Evolutionary conservation across 2,888 invertebrate genomes (phyloP).

Genomic region (Cerastis rubricosa): DNA sequence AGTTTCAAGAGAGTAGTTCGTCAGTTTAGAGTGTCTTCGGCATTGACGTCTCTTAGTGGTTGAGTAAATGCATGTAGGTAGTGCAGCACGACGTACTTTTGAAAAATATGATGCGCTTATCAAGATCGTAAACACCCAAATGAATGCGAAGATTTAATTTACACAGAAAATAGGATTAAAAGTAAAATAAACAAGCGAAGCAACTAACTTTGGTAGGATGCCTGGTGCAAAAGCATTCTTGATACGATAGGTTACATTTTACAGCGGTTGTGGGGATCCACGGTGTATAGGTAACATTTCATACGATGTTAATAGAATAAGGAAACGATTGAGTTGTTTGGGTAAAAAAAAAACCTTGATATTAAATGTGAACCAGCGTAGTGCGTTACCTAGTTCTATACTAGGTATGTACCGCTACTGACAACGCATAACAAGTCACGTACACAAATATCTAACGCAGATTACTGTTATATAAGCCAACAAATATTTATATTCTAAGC

Average conservation of each 20-base stretch:
- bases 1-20: background rate
- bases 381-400: background rate
- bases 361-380: background rate
- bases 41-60: background rate
- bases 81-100: background rate
- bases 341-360: background rate
- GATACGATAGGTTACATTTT: no score
- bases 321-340: background rate
- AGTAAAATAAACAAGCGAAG: background rate
- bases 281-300: background rate
- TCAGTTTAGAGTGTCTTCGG: background rate
- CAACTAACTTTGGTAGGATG: background rate
- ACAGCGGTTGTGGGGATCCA: background rate
- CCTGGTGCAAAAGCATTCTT: background rate
- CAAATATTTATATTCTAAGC: conserved; percentile 5
- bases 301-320: no score
- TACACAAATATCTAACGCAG: background rate
- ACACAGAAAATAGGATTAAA: background rate
- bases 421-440: background rate
- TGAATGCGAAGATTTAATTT: background rate
- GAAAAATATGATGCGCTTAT: background rate
- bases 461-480: background rate
- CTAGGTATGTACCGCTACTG: background rate
- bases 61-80: no score
- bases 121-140: background rate